Base-by-base conservation (phyloP, 2,888 invertebrate species). In the Chorisops tibialis region DNA sequence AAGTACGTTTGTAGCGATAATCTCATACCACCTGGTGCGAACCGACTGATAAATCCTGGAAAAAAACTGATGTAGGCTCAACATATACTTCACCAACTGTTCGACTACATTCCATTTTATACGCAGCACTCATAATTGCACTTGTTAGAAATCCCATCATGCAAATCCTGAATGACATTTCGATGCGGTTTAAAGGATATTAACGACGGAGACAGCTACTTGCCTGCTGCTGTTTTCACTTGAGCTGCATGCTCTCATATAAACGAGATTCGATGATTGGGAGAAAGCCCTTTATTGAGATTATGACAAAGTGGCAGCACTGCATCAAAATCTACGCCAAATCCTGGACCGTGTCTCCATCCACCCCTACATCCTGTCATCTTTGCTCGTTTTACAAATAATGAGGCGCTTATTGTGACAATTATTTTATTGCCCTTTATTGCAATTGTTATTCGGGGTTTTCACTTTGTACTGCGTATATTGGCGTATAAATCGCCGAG, bases 351-450 rank as follows among this genome's bases (percentile, higher is more conserved):
- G 11, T 16, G 43, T 43, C 43, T 43, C 24, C 43, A 18, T 21
- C 43, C 24, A 18, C 43, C 56, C 56, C 30, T 37, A 56, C 45
- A 56, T 45, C 22, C 56, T 56, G 56, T 56, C 60, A 60, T 49
- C 49, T 24, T 41, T 37, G 37, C 47, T 16, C 41, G 49, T 48
- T 49, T 41, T 41, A 49, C 43, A 61, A 74, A 75, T 77, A 77
- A 77, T 77, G 75, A 75, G 75, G 73, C 72, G 75, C 77, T 77
- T 77, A 77, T 77, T 76, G 77, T 76, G 74, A 72, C 77, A 77
- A 77, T 77, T 77, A 77, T 77, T 77, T 77, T 74, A 68, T 69
- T 69, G 68, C 70, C 66, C 68, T 66, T 58, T 67, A 64, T 66
- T 60, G 30, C 49, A 50, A 60, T 60, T 60, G 59, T 60, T n/a